phyloP scores from a whole-genome alignment of 2,113 vertebrate species.

The Isurus oxyrinchus region DNA sequence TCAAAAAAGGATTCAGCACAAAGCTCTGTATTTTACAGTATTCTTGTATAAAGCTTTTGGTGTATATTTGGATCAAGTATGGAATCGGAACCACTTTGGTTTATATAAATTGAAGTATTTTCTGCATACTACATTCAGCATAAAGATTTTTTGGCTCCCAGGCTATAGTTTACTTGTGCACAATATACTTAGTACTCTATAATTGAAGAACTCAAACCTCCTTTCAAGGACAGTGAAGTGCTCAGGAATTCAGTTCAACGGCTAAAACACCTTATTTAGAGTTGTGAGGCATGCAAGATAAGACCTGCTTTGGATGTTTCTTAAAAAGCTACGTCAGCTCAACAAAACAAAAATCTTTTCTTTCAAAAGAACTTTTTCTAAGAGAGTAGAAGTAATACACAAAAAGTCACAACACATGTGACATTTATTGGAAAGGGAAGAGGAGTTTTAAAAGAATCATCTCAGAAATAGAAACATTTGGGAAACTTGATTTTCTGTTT shows the following conservation, averaged over 20 bases:
- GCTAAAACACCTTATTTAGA: conserved; percentile 46
- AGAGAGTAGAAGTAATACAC: neutral
- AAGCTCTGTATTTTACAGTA: neutral
- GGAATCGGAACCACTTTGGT: neutral
- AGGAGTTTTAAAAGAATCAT: neutral
- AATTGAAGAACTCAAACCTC: conserved; percentile 40
- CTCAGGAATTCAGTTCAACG: conserved; percentile 46
- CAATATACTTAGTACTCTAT: neutral
- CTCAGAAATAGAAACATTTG: neutral
- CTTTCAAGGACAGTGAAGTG: conserved; percentile 41
- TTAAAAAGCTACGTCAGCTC: neutral
- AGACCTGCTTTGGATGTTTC: conserved; percentile 17
- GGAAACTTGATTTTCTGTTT: neutral
- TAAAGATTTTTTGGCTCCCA: neutral
- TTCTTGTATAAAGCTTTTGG: neutral
- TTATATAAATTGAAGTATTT: neutral
- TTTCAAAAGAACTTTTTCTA: neutral
- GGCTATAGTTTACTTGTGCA: neutral
- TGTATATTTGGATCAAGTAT: neutral
- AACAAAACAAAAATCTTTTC: neutral
- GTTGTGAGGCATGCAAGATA: neutral
- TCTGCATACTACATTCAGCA: neutral
- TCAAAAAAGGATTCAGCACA: neutral
- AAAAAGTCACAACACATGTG: neutral
- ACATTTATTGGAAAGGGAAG: neutral